Conservation (phyloP, 92 coral and sea anemone species). For the Porites lobata region DNA sequence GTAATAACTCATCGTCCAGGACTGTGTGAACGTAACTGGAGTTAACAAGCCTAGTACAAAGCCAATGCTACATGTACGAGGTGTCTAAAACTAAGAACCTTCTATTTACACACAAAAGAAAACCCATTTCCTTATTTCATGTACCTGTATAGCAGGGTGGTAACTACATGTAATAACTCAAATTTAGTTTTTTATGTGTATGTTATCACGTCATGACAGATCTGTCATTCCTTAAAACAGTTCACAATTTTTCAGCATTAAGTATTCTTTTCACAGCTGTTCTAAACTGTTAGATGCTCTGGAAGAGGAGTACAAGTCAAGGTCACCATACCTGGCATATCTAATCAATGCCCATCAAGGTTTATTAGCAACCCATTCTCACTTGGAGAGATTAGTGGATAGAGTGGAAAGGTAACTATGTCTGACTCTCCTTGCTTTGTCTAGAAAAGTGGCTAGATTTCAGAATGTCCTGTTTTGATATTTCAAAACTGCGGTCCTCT, state of each 20-base stretch:
- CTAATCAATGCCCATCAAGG: constrained; percentile 89
- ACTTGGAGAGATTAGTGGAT: constrained; percentile 88
- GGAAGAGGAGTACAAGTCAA: constrained; percentile 81
- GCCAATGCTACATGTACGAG: too few species aligned
- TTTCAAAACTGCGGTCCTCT: too few species aligned
- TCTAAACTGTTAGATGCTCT: constrained; percentile 71
- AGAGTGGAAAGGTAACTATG: constrained; percentile 87
- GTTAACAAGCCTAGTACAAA: too few species aligned
- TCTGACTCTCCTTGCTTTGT: not conserved
- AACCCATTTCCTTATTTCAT: too few species aligned
- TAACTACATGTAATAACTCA: too few species aligned
- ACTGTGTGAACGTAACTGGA: too few species aligned
- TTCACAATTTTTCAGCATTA: not conserved
- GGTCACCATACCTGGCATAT: constrained; percentile 87
- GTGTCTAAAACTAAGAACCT: too few species aligned
- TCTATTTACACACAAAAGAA: too few species aligned
- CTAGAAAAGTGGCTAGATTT: too few species aligned
- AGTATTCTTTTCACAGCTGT: constrained; percentile 52
- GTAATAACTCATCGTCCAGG: too few species aligned
- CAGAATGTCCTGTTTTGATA: not conserved
- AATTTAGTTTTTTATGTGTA: too few species aligned
- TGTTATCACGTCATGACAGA: not conserved
- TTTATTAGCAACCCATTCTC: constrained; percentile 86
- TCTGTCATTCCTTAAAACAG: not conserved
- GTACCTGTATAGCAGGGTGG: too few species aligned